Percentiles rank a stretch among this genome's conserved stretches.
phyloP scores from a whole-genome alignment of 1,140 invertebrate species.

The Cydia splendana region DNA sequence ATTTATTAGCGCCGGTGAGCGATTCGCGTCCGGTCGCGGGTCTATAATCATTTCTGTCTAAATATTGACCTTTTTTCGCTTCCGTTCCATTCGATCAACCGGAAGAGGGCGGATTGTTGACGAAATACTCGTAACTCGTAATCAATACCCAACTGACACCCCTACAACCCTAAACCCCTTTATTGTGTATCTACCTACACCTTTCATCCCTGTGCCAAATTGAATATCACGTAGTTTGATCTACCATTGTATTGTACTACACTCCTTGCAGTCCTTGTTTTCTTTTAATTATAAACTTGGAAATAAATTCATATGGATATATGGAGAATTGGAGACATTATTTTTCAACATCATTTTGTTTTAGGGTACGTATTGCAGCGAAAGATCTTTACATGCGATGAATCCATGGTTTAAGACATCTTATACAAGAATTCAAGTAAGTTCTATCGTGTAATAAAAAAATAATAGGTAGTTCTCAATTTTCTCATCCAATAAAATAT shows the following conservation, averaged over 20 bases:
- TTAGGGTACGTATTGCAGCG: no score
- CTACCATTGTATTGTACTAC: neutral
- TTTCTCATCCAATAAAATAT: neutral
- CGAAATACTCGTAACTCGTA: constrained; percentile 60
- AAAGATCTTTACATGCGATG: no score
- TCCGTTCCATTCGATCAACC: constrained; percentile 57
- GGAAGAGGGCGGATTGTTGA: constrained; percentile 63
- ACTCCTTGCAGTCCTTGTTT: neutral
- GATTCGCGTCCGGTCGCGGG: constrained; percentile 66
- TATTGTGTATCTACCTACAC: constrained; percentile 42
- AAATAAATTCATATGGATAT: neutral
- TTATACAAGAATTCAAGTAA: no score
- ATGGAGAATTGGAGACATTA: no score
- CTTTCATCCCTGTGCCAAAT: constrained; percentile 39
- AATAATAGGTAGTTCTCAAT: neutral
- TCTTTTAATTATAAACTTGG: neutral
- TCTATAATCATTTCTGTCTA: constrained; percentile 74
- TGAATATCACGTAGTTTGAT: constrained; percentile 18
- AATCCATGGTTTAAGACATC: no score
- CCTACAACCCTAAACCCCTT: constrained; percentile 47
- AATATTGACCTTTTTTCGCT: constrained; percentile 76
- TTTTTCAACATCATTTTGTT: no score
- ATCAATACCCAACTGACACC: constrained; percentile 55
- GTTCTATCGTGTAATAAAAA: neutral
- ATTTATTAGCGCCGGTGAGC: constrained; percentile 67